phyloP scores from a whole-genome alignment of 2,888 invertebrate species.

The Thecophora atra region DNA sequence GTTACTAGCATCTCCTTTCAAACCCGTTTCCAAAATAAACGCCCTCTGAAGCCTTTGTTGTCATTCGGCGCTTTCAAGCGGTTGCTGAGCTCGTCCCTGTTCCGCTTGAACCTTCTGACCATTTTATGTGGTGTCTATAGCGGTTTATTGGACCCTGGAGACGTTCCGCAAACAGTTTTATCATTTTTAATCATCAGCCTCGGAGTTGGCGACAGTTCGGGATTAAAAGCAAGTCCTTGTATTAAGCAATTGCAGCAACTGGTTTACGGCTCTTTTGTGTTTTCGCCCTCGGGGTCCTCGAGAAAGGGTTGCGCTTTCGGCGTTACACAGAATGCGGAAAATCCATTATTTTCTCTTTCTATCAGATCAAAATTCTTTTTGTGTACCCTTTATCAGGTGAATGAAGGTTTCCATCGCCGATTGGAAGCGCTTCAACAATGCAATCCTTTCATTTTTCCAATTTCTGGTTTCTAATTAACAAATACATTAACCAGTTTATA shows the following conservation, averaged over 20 bases:
- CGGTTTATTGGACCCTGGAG: constrained; percentile 62
- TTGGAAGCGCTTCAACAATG: constrained; percentile 52
- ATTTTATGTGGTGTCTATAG: constrained; percentile 67
- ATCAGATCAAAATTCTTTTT: neutral
- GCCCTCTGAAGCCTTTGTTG: constrained; percentile 59
- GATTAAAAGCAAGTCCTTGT: constrained; percentile 53
- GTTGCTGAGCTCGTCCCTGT: neutral
- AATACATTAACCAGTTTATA: too few species aligned
- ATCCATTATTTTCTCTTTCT: neutral
- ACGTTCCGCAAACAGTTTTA: constrained; percentile 58
- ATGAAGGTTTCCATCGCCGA: constrained; percentile 38
- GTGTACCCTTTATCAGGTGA: constrained; percentile 14
- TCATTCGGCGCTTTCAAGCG: constrained; percentile 49
- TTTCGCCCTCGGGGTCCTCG: neutral
- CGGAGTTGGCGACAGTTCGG: constrained; percentile 48
- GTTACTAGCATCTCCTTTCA: neutral
- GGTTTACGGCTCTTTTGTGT: constrained; percentile 4
- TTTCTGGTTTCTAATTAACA: neutral
- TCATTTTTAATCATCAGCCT: constrained; percentile 63
- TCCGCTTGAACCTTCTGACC: constrained; percentile 57
- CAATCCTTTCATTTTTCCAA: constrained; percentile 1
- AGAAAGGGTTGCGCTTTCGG: neutral
- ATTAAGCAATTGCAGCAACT: constrained; percentile 19
- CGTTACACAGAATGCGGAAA: neutral
- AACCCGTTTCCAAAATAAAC: constrained; percentile 47